These are phyloP conservation scores for Cyrtorhinus lividipennis DNA, from an alignment of 1,140 invertebrate species.

Conservation along the genomic window DNA sequence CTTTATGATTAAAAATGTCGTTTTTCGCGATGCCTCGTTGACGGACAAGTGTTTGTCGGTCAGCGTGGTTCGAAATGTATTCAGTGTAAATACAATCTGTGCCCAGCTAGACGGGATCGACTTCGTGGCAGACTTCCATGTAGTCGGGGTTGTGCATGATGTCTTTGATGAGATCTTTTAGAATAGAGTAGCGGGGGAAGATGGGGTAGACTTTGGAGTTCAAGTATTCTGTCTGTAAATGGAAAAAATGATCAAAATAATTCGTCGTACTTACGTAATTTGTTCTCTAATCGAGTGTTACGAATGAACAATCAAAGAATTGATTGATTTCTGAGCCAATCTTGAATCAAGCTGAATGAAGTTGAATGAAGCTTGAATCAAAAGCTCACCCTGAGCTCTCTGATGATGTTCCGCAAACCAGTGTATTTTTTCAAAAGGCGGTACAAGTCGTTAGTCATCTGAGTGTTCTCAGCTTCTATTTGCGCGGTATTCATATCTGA, in stretches of 20 bases:
- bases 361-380: too few relatives aligned
- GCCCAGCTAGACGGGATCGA: constrained; percentile 34
- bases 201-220: constrained; percentile 83
- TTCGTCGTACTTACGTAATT: neutral
- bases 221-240: constrained; percentile 63
- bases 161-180: constrained; percentile 91
- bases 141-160: constrained; percentile 86
- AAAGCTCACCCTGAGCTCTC: constrained; percentile 63
- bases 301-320: too few relatives aligned
- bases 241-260: too few relatives aligned
- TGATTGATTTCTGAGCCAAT: too few relatives aligned
- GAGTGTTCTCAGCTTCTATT: constrained; percentile 84
- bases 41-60: too few relatives aligned
- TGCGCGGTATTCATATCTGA: constrained; percentile 87
- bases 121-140: constrained; percentile 89
- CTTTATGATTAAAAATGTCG: too few relatives aligned
- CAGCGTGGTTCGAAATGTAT: too few relatives aligned
- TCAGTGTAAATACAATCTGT: too few relatives aligned
- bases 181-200: constrained; percentile 79
- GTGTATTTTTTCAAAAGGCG: constrained; percentile 81
- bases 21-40: too few relatives aligned
- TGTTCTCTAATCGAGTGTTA: too few relatives aligned
- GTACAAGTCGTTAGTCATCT: constrained; percentile 85
- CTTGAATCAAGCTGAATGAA: too few relatives aligned
- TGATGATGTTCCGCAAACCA: constrained; percentile 70